These are phyloP conservation scores for Trachemys scripta DNA, from an alignment of 2,113 vertebrate species.

Conservation along the genomic window DNA sequence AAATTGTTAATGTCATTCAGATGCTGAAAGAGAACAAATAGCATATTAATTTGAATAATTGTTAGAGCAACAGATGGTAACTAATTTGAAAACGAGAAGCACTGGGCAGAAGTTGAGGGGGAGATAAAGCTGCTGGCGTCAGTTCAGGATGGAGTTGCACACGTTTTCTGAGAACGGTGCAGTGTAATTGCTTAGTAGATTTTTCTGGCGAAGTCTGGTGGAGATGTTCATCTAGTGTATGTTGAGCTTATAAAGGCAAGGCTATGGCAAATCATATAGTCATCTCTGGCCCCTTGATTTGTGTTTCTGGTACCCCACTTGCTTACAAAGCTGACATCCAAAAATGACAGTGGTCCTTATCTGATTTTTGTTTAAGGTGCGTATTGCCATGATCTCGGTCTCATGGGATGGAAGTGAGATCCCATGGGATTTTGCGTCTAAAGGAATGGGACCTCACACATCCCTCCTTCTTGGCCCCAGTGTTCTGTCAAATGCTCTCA, in stretches of 20 bases:
- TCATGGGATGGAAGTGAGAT: background rate
- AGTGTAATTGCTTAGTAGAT: background rate
- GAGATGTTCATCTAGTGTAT: background rate
- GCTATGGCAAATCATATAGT: background rate
- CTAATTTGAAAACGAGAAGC: background rate
- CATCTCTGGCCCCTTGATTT: accelerated
- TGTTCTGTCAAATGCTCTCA: background rate
- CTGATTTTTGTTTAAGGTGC: background rate
- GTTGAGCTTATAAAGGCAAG: accelerated
- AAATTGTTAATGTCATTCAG: background rate
- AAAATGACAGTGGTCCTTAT: background rate
- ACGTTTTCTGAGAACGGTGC: background rate
- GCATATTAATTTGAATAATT: background rate
- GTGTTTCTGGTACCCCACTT: background rate
- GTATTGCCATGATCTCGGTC: background rate
- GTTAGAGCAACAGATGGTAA: constrained; percentile 46
- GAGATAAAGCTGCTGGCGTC: constrained; percentile 6
- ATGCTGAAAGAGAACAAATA: background rate
- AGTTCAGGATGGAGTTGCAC: background rate
- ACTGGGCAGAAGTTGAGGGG: constrained; percentile 23
- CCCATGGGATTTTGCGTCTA: background rate
- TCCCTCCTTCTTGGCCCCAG: background rate
- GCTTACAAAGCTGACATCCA: accelerated
- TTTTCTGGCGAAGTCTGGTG: background rate
- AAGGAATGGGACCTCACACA: background rate